Evolutionary conservation across 2,113 vertebrate genomes (phyloP).

Genomic region (Psittacus erithacus): DNA sequence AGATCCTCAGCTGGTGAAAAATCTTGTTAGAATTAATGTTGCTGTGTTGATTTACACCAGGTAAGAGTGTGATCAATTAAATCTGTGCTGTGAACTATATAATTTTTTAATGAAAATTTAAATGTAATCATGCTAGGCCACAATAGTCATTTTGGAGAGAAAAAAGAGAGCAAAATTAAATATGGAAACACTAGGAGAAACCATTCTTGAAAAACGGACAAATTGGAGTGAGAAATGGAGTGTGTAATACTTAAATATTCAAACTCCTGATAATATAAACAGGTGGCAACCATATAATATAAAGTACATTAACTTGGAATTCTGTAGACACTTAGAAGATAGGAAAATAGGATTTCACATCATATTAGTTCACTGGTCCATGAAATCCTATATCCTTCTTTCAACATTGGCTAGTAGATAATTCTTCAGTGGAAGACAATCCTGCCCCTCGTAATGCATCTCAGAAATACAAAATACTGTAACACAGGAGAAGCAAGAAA

Average conservation of each 20-base stretch:
- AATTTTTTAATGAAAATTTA: slow-evolving; percentile 30
- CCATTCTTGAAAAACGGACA: neutral
- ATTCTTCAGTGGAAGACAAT: slow-evolving; percentile 30
- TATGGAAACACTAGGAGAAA: neutral
- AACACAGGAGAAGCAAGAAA: neutral
- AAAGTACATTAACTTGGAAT: slow-evolving; percentile 63
- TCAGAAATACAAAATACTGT: neutral
- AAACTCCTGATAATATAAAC: slow-evolving; percentile 55
- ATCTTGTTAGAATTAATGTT: slow-evolving; percentile 16
- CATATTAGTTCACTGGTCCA: slow-evolving; percentile 31
- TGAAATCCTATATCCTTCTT: slow-evolving; percentile 48
- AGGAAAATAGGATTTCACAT: slow-evolving; percentile 61
- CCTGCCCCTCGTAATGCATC: neutral
- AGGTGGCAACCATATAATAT: slow-evolving; percentile 43
- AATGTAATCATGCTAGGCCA: neutral
- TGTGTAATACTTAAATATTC: slow-evolving; percentile 52
- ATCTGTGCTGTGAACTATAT: slow-evolving; percentile 2
- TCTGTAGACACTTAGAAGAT: slow-evolving; percentile 47
- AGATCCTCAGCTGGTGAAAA: slow-evolving; percentile 23
- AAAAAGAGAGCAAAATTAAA: neutral
- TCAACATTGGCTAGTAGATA: slow-evolving; percentile 23
- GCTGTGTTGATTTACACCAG: slow-evolving; percentile 39
- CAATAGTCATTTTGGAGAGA: neutral
- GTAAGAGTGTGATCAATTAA: slow-evolving; percentile 43
- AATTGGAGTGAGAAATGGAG: slow-evolving; percentile 39